Evolutionary conservation across 2,113 vertebrate species (phyloP).

Genomic region (Platanista minor): DNA sequence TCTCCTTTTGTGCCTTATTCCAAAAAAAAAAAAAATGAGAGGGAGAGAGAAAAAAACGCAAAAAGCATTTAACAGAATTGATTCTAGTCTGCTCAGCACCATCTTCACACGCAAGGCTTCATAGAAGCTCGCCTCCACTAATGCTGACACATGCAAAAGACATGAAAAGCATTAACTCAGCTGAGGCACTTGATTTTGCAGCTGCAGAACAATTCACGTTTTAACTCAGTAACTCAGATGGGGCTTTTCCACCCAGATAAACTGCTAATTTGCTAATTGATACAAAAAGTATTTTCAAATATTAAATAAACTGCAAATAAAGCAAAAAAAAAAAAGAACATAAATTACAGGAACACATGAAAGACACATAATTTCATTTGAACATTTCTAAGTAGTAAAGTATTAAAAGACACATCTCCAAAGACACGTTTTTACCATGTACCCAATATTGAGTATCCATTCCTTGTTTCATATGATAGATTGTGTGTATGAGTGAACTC

Average conservation of each 20-base stretch:
- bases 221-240: constrained; percentile 78
- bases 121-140: constrained; percentile 84
- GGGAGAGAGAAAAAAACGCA: constrained; percentile 13
- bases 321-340: constrained; percentile 57
- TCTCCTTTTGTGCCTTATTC: constrained; percentile 82
- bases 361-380: background rate
- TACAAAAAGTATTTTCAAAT: constrained; percentile 76
- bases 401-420: background rate
- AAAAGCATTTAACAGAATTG: constrained; percentile 85
- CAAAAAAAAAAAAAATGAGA: background rate
- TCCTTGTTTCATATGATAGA: background rate
- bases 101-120: constrained; percentile 85
- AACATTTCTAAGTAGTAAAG: background rate
- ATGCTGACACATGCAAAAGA: constrained; percentile 88
- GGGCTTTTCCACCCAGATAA: constrained; percentile 70
- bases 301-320: constrained; percentile 72
- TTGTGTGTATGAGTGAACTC: background rate
- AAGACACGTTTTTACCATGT: background rate
- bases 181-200: constrained; percentile 85
- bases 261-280: constrained; percentile 80
- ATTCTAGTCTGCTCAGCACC: constrained; percentile 87
- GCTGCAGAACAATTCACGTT: constrained; percentile 85
- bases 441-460: too few relatives aligned
- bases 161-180: constrained; percentile 87
- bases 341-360: constrained; percentile 22